Evolutionary conservation across 2,797 vertebrate genomes (phyloP), one percentile per base, ranked within the genome.

Genomic region (Champsocephalus esox): DNA sequence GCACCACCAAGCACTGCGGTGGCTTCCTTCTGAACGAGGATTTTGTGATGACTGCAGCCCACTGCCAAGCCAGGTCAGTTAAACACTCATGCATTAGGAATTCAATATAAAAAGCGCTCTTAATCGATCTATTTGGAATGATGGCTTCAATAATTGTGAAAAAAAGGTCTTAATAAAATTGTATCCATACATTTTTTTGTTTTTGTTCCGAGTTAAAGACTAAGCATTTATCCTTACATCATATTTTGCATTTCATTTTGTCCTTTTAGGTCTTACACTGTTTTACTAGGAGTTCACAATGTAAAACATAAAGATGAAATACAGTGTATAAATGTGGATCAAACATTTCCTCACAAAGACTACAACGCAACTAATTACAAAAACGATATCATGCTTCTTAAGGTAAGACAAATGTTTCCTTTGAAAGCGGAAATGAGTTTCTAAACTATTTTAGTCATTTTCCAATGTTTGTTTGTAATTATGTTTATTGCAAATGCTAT

Each of bases 21-120:
- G 93, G 90, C 16, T 89, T 93, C 55, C 85, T 94, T 3, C 14
- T 94, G 54, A 89, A 44, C 14, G 54, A 92, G n/a, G 80, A 92
- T 5, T 93, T 88, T 77, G 92, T 93, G 75, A 57, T 93, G 70
- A 92, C 92, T 28, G 91, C 93, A 1, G 92, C 91, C 54, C 89
- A 92, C 71, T 94, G 94, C 73, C 0, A 66, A 1, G 34, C 13
- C 12, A 0, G 1, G 92, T 93, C 17, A 74, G 89, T 86, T 32
- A 28, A 44, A 21, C 2, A 44, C n/a, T 61, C 45, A 38, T 38
- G 7, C 56, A 58, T 58, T 19, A 10, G 13, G 34, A 38, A 1
- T 38, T 38, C 34, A 38, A 38, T 38, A 38, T 38, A 38, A 38
- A 38, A 38, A 7, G 34, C 34, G 8, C 34, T 9, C 34, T 38